A percentile compares a stretch with the other conserved stretches of the same genome.
Evolutionary conservation across 2,113 vertebrate genomes (phyloP).

Genomic region (Porphyrio hochstetteri): DNA sequence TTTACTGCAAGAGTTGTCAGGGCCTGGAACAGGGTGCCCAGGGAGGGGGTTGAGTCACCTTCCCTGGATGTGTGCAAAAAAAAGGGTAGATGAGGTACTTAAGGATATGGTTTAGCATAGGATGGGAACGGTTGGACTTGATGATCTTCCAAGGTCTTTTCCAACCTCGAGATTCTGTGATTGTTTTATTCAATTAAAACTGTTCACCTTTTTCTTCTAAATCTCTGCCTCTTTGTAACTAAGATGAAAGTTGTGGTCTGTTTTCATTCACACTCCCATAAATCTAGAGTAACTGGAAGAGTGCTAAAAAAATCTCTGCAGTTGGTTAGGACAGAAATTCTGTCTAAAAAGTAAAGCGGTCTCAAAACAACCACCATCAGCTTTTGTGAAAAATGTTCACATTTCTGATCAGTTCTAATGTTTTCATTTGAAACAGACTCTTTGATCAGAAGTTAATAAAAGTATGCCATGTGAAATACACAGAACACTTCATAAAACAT

Average conservation of each 20-base stretch:
- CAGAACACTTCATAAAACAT: neutral
- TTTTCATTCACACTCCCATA: conserved; percentile 4
- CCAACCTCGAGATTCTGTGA: too few relatives aligned
- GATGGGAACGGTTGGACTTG: too few relatives aligned
- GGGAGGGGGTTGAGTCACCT: too few relatives aligned
- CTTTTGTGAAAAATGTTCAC: conserved; percentile 2
- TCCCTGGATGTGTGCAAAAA: too few relatives aligned
- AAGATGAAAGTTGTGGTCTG: neutral
- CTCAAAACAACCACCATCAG: neutral
- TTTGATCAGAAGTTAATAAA: conserved; percentile 24
- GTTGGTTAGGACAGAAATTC: conserved; percentile 2
- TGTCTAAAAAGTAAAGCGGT: neutral
- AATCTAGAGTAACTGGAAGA: conserved; percentile 8
- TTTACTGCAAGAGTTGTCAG: too few relatives aligned
- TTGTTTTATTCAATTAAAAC: neutral
- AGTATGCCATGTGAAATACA: neutral
- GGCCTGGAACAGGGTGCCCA: too few relatives aligned
- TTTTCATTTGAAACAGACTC: conserved; percentile 22
- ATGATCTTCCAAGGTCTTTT: too few relatives aligned
- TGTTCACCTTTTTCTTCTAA: neutral
- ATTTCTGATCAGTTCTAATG: conserved; percentile 2
- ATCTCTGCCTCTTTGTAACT: neutral
- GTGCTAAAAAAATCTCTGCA: neutral
- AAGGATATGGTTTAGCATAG: too few relatives aligned
- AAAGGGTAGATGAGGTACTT: too few relatives aligned